Evolutionary conservation across 2,888 invertebrate species (phyloP).

Genomic region (Amphipoea oculea): DNA sequence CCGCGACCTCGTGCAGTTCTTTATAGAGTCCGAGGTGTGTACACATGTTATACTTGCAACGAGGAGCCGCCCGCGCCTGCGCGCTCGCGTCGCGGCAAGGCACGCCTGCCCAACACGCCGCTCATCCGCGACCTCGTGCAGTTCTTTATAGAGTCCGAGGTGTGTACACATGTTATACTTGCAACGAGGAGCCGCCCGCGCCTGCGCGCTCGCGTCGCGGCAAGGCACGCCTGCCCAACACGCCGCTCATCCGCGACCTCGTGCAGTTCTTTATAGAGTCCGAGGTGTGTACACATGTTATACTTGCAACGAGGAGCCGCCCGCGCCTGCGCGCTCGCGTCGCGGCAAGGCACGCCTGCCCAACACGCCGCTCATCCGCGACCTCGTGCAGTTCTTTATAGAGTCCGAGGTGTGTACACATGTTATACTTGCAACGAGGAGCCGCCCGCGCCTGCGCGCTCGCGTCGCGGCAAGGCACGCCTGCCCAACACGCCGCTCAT

Average conservation of each 20-base stretch:
- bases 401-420: constrained; percentile 94
- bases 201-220: constrained; percentile 91
- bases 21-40: constrained; percentile 98
- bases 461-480: constrained; percentile 94
- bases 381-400: constrained; percentile 98
- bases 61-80: neutral
- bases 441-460: constrained; percentile 67
- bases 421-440: neutral
- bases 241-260: constrained; percentile 96
- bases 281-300: constrained; percentile 89
- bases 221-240: constrained; percentile 88
- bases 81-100: constrained; percentile 93
- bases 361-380: too few species aligned
- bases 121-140: constrained; percentile 92
- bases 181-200: constrained; percentile 68
- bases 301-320: neutral
- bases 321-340: constrained; percentile 78
- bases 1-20: constrained; percentile 99
- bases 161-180: constrained; percentile 1
- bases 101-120: constrained; percentile 65
- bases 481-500: constrained; percentile 91
- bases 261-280: constrained; percentile 99
- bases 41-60: neutral
- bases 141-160: constrained; percentile 99
- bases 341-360: constrained; percentile 93